A percentile compares a stretch with the other conserved stretches of the same genome.
Evolutionary conservation across 2,113 vertebrate genomes (phyloP).

Genomic region (Chaetorhynchus papuensis): DNA sequence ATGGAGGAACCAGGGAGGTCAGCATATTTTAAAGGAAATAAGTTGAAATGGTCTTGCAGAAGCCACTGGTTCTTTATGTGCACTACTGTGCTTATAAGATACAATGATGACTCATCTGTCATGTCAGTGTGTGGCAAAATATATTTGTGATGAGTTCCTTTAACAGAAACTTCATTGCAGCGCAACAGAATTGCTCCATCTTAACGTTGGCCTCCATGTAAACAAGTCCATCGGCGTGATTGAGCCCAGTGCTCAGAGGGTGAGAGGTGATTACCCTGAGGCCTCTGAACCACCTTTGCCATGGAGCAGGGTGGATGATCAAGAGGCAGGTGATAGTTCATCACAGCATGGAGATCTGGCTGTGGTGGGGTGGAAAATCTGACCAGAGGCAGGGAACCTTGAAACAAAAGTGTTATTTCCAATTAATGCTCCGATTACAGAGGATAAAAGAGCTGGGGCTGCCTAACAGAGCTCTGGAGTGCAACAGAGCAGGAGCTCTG

Average conservation of each 20-base stretch:
- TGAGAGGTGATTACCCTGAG: not conserved
- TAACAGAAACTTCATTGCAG: not conserved
- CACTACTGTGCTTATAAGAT: not conserved
- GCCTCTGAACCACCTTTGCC: not conserved
- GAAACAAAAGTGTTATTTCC: not conserved
- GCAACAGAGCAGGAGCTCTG: rapidly evolving
- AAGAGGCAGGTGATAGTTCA: not conserved
- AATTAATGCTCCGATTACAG: not conserved
- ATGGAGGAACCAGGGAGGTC: not conserved
- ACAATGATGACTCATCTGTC: not conserved
- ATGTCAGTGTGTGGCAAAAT: not conserved
- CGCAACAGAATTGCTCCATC: not conserved
- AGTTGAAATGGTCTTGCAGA: not conserved
- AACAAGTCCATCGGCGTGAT: not conserved
- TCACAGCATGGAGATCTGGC: not conserved
- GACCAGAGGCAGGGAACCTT: not conserved
- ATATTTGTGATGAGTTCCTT: not conserved
- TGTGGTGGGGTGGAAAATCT: not conserved
- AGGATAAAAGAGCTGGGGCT: not conserved
- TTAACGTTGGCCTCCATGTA: not conserved
- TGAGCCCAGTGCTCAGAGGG: not conserved
- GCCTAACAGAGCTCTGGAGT: rapidly evolving
- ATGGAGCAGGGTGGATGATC: not conserved
- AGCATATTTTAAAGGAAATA: not conserved
- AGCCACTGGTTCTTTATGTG: not conserved